Base-by-base conservation (phyloP, 2,888 invertebrate species). In the Scrobipalpa atriplicella region DNA sequence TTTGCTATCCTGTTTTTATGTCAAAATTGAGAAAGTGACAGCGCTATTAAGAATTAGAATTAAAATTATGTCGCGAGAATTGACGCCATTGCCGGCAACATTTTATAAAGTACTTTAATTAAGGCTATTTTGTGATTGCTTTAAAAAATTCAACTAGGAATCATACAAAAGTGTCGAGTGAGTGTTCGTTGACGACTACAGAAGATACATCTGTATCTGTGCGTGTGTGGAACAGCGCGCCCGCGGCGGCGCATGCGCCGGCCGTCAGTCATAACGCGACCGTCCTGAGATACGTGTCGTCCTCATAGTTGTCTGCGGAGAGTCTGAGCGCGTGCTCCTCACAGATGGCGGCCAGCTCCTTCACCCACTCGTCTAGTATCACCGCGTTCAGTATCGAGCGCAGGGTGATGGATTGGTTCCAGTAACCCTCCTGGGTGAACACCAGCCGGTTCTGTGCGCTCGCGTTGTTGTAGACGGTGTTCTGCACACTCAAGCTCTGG, bases 351-450 rank as follows among this genome's bases (percentile, higher is more conserved):
- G 99, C 97, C 68, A 99, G 91, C 89, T 99, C 99, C 85, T 98
- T 98, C 0, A 98, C 93, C 96, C 99, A 98, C 84, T 99, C 99
- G 79, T 98, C 98, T 69, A 99, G 91, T 60, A 99, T 92, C 7
- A 99, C 96, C 1, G 98, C 98, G 79, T 93, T 93, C 9, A 93
- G 79, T 66, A 93, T 82, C 2, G 90, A 85, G 0, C 90, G 86
- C 1, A 89, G 79, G 0, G 89, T 86, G 18, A 87, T 84, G 0
- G 93, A 90, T 67, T 92, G 89, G 73, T 86, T 86, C 93, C 93
- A 93, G 73, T 90, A 93, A 1, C 81, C 76, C 64, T 93, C 92
- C 68, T 92, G 86, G 0, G 89, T 89, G 80, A 92, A 91, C 1
- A 84, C 69, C 0, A 82, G 83, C 38, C 83, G 78, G 67, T 79